Conservation (phyloP, 1,140 invertebrate genomes). For the Papilio dardanus region DNA sequence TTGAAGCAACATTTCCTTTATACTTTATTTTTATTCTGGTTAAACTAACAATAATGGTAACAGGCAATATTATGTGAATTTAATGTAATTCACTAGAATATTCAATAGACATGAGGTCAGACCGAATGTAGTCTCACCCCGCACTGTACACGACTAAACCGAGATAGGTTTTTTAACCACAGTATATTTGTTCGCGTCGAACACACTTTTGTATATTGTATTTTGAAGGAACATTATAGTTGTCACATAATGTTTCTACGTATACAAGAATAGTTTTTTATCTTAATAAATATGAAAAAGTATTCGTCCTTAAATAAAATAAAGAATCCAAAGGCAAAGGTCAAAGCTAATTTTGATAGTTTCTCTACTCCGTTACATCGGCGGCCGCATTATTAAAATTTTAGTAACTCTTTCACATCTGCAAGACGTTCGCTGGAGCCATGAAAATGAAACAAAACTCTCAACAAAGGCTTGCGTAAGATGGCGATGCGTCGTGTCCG, state of each 20-base stretch:
- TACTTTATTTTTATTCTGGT: background rate
- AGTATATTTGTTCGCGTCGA: background rate
- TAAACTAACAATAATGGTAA: background rate
- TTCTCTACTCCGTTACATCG: background rate
- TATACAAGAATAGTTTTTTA: background rate
- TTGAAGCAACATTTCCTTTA: background rate
- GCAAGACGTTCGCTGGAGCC: background rate
- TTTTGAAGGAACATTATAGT: background rate
- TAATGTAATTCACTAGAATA: background rate
- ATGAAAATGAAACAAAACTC: background rate
- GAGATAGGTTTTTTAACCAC: background rate
- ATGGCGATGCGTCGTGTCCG: background rate
- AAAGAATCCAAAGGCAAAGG: background rate
- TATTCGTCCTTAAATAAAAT: background rate
- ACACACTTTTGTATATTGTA: background rate
- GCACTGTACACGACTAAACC: background rate
- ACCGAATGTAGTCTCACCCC: background rate
- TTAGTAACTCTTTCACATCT: background rate
- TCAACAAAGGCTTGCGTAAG: constrained; percentile 13
- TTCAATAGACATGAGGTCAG: background rate
- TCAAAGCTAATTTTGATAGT: background rate
- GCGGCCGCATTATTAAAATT: background rate
- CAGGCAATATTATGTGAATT: background rate
- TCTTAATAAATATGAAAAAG: background rate
- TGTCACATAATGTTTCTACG: background rate